Evolutionary conservation across 2,888 invertebrate species (phyloP).

Genomic region (Netelia virgata): DNA sequence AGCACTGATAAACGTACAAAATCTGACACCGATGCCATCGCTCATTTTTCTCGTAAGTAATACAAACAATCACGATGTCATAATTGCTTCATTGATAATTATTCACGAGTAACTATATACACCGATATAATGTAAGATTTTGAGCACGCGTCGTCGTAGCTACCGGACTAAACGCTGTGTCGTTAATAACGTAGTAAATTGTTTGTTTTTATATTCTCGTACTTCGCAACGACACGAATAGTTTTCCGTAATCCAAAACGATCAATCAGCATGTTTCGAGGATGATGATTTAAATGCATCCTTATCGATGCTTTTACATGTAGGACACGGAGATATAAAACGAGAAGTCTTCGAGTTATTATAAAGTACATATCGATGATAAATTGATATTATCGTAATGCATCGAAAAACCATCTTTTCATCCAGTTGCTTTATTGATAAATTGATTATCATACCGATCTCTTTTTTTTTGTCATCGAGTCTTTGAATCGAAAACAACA

Average conservation of each 20-base stretch:
- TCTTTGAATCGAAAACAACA: background rate
- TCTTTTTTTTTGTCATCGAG: background rate
- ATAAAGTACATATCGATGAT: too few species aligned
- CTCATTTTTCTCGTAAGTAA: slow-evolving; percentile 93
- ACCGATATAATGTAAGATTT: background rate
- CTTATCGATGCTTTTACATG: too few species aligned
- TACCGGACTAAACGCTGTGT: background rate
- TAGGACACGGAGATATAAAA: too few species aligned
- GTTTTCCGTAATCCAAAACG: slow-evolving; percentile 1
- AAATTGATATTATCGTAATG: too few species aligned
- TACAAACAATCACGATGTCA: background rate
- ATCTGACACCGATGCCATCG: slow-evolving; percentile 94
- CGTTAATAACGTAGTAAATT: background rate
- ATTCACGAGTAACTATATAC: background rate
- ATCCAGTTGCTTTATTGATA: too few species aligned
- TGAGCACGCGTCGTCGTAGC: background rate
- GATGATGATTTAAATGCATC: background rate
- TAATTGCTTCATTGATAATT: background rate
- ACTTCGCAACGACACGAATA: slow-evolving; percentile 21
- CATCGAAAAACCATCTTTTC: too few species aligned
- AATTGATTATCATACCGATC: background rate
- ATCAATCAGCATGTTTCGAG: background rate
- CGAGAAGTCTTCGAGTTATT: too few species aligned
- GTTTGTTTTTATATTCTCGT: background rate
- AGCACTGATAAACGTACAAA: slow-evolving; percentile 92